Evolutionary conservation across 2,888 invertebrate species (phyloP).

Genomic region (Ctenicera cuprea): DNA sequence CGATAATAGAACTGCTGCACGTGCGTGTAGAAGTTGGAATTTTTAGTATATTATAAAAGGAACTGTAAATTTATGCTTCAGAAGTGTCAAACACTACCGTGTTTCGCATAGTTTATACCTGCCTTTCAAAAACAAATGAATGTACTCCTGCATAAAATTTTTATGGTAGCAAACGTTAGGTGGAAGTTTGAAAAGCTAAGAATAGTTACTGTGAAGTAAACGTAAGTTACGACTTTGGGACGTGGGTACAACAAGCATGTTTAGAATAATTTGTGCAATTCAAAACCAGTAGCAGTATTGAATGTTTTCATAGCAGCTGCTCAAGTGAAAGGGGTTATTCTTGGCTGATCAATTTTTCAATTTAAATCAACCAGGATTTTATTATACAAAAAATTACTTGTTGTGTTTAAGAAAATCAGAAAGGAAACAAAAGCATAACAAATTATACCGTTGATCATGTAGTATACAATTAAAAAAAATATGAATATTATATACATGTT

Average conservation of each 20-base stretch:
- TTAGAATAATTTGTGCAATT: constrained; percentile 11
- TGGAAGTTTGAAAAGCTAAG: constrained; percentile 3
- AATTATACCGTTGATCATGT: no score
- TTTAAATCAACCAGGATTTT: background rate
- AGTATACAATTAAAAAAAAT: no score
- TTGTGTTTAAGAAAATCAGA: no score
- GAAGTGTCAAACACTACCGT: constrained; percentile 11
- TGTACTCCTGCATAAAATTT: constrained; percentile 4
- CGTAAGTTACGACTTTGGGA: background rate
- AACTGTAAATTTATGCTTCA: constrained; percentile 9
- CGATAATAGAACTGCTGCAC: constrained; percentile 23
- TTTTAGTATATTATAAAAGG: constrained; percentile 7
- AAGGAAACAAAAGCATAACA: no score
- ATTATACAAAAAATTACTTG: no score
- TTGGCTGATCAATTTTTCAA: background rate
- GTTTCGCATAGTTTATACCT: constrained; percentile 7
- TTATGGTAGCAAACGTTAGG: background rate
- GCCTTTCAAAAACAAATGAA: constrained; percentile 13
- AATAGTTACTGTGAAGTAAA: constrained; percentile 3
- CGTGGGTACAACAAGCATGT: constrained; percentile 10
- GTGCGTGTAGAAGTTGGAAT: constrained; percentile 4
- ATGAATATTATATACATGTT: no score
- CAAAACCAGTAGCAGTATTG: background rate
- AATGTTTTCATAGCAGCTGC: background rate
- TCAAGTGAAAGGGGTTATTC: background rate